A percentile compares a stretch with the other conserved stretches of the same genome.
Evolutionary conservation across 1,140 invertebrate genomes (phyloP).

Genomic region (Brachionus manjavacas): DNA sequence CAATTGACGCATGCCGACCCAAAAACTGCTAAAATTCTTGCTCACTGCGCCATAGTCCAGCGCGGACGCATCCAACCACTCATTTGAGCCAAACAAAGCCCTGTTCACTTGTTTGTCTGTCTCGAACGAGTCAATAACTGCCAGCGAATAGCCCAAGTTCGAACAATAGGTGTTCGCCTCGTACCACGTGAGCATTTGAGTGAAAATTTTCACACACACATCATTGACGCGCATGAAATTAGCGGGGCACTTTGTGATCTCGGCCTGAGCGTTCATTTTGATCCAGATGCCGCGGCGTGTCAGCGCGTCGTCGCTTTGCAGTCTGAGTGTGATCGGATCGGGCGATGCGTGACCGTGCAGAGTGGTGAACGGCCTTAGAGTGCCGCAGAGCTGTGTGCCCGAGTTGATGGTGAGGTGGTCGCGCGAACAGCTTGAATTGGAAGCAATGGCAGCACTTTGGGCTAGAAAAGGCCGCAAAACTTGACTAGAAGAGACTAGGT

Average conservation of each 20-base stretch:
- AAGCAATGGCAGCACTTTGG: background rate
- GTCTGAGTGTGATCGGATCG: background rate
- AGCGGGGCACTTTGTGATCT: background rate
- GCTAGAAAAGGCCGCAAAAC: background rate
- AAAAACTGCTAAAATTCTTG: background rate
- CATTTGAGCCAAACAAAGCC: background rate
- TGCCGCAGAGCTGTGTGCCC: background rate
- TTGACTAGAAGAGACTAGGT: background rate
- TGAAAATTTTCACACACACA: background rate
- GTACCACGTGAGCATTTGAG: slow-evolving; percentile 2
- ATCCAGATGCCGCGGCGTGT: background rate
- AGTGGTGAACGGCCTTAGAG: background rate
- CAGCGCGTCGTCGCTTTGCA: background rate
- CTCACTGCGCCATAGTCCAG: background rate
- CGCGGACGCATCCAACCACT: background rate
- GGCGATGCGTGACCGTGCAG: no score
- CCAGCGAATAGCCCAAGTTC: background rate
- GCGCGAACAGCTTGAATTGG: background rate
- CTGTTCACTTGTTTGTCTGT: background rate
- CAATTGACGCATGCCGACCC: background rate
- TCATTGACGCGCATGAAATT: background rate
- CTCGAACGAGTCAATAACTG: background rate
- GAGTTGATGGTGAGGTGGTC: background rate
- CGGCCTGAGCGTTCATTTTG: background rate
- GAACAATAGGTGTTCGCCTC: background rate